Evolutionary conservation across 2,888 invertebrate genomes (phyloP), one percentile per base, ranked within the genome.

Genomic region (Acanthopleura granulata): DNA sequence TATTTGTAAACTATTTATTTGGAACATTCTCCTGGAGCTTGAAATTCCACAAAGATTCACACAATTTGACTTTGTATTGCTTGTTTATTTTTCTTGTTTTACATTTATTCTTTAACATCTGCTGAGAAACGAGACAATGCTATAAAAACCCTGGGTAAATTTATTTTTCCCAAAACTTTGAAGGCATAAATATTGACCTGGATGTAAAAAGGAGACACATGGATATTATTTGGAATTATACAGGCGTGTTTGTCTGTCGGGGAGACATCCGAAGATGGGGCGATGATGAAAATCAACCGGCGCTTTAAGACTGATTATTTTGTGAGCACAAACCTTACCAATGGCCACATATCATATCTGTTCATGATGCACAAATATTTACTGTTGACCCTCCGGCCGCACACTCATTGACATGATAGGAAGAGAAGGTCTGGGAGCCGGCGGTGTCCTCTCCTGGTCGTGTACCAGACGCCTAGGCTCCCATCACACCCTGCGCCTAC

Each of bases 141-240:
- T 40, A 40, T 40, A 40, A 40, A 40, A 66, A 66, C 66, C 66
- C 14, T 66, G 27, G 15, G 66, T 66, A 22, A 66, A 66, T 66
- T 66, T 66, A 25, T 66, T 66, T 27, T 66, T 66, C 66, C 25
- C 57, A 66, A 66, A 66, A 27, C 29, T 66, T 27, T 66, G 66
- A 22, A 66, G 66, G 6, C 29, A 22, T 27, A 66, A 66, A 66
- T 66, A 66, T 66, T 66, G 66, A 25, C 66, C 22, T 22, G 29
- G 22, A 66, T 18, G 25, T 27, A 27, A 16, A 66, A 66, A 27
- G 57, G 57, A 57, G 57, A 57, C 57, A 57, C n/a, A n/a, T 18
- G 22, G 57, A 57, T 57, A 57, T 57, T 57, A 57, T 18, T n/a
- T 57, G 57, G 57, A 57, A 57, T 57, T 57, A 57, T n/a, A 57